Evolutionary conservation across 2,797 vertebrate genomes (phyloP).

Genomic region (Uromys caudimaculatus): DNA sequence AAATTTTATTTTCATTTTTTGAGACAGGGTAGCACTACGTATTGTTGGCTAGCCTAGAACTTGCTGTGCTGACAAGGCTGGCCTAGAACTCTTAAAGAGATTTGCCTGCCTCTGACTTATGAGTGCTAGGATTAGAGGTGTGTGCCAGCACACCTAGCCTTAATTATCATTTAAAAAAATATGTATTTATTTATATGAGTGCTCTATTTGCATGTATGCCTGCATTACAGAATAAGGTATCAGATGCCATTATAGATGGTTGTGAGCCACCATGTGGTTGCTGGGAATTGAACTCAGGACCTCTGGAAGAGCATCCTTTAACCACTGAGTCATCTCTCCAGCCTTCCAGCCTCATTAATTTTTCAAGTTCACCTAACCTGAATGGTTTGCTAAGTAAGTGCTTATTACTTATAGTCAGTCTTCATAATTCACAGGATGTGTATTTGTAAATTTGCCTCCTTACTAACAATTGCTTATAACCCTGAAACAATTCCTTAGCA

Average conservation of each 20-base stretch:
- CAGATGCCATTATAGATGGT: neutral
- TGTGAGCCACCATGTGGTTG: neutral
- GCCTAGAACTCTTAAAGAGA: neutral
- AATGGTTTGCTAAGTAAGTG: conserved; percentile 56
- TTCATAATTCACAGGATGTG: neutral
- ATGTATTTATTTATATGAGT: neutral
- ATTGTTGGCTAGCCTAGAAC: neutral
- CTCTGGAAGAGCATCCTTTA: neutral
- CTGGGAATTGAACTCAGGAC: neutral
- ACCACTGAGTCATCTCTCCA: neutral
- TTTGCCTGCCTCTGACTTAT: neutral
- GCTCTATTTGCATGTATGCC: neutral
- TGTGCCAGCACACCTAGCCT: neutral
- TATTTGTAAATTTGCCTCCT: conserved; percentile 41
- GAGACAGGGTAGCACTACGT: neutral
- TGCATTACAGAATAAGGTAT: neutral
- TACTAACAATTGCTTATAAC: conserved; percentile 35
- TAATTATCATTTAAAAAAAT: neutral
- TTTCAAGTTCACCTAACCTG: conserved; percentile 19
- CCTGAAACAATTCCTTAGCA: conserved; percentile 1
- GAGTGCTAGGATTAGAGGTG: neutral
- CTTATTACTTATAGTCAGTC: conserved; percentile 16
- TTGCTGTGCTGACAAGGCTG: neutral
- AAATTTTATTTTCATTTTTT: neutral
- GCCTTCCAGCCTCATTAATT: neutral